A percentile compares a stretch with the other conserved stretches of the same genome.
phyloP scores from a whole-genome alignment of 2,888 invertebrate genomes.

The Pterobdella sp. region DNA sequence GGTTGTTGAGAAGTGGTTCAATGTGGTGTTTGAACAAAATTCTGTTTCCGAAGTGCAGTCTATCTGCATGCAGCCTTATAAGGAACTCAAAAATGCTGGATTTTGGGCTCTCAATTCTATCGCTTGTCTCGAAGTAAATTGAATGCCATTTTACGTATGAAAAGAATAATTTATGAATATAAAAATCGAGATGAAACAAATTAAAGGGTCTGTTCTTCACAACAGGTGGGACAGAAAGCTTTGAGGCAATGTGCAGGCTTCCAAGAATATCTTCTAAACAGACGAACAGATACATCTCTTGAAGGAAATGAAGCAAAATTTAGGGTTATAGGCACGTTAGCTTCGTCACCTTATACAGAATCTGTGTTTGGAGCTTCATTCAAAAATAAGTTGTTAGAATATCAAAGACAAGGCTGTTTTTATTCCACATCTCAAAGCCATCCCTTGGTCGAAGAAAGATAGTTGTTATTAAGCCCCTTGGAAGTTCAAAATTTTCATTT shows the following conservation, averaged over 20 bases:
- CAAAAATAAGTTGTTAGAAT: neutral
- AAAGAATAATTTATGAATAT: too few relatives aligned
- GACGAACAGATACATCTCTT: conserved; percentile 63
- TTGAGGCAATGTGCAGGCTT: conserved; percentile 67
- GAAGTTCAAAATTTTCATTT: too few relatives aligned
- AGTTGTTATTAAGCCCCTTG: too few relatives aligned
- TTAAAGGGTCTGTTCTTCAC: conserved; percentile 62
- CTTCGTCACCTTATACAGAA: conserved; percentile 48
- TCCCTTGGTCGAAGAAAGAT: neutral
- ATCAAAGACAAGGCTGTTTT: neutral
- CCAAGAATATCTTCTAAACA: conserved; percentile 70
- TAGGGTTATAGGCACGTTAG: conserved; percentile 57
- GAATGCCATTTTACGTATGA: neutral
- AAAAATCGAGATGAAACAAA: neutral
- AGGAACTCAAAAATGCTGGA: conserved; percentile 66
- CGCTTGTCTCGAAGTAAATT: neutral
- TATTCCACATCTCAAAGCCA: neutral
- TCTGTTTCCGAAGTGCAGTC: conserved; percentile 10
- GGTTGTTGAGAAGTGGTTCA: conserved; percentile 18
- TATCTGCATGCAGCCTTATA: conserved; percentile 69
- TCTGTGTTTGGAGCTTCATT: conserved; percentile 56
- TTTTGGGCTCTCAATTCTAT: conserved; percentile 34
- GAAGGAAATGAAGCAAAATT: conserved; percentile 69
- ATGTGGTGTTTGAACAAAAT: neutral
- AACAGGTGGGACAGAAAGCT: conserved; percentile 71